These are phyloP conservation scores for Apodemus agrarius DNA, from an alignment of 2,797 vertebrate species.

Conservation along the genomic window DNA sequence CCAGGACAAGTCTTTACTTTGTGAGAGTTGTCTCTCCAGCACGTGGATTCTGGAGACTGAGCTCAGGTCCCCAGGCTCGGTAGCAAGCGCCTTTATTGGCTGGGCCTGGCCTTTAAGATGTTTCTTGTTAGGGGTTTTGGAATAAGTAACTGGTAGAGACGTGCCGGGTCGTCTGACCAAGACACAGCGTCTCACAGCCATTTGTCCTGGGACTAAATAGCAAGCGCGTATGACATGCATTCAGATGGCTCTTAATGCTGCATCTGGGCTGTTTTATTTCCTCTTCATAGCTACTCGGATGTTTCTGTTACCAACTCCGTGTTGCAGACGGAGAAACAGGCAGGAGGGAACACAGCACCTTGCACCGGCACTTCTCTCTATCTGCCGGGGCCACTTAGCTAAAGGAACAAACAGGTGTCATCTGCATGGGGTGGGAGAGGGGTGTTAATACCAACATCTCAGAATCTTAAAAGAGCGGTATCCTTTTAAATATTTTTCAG, in stretches of 20 bases:
- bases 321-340: background rate
- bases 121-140: background rate
- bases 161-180: background rate
- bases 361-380: rapidly evolving
- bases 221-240: rapidly evolving
- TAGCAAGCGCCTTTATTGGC: background rate
- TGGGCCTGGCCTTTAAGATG: background rate
- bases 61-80: background rate
- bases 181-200: background rate
- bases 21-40: background rate
- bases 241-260: background rate
- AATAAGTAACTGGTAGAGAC: background rate
- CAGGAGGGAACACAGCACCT: background rate
- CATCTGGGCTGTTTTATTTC: background rate
- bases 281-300: background rate
- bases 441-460: background rate
- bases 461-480: background rate
- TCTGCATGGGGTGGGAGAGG: background rate
- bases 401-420: background rate
- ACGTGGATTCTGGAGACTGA: background rate
- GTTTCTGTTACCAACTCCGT: background rate
- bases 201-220: background rate
- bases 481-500: background rate
- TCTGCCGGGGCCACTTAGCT: background rate
- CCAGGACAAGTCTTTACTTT: background rate